phyloP scores from a whole-genome alignment of 2,888 invertebrate species.

The Zygogramma bicolorata region DNA sequence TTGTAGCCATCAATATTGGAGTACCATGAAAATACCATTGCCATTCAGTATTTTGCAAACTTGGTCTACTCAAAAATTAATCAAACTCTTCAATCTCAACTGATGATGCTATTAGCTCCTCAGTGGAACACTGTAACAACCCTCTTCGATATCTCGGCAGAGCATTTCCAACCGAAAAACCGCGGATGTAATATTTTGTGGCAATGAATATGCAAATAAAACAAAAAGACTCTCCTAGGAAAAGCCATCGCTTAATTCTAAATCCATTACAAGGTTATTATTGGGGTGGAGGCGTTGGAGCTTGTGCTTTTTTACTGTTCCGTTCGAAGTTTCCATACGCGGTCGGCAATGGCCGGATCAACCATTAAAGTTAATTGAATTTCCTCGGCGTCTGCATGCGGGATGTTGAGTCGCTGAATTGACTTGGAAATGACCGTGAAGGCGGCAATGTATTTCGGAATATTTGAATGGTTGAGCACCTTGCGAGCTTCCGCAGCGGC shows the following conservation, averaged over 20 bases:
- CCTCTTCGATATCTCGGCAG: neutral
- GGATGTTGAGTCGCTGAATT: conserved; percentile 67
- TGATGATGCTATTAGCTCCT: no score
- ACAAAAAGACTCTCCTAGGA: conserved; percentile 54
- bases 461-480: conserved; percentile 64
- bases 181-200: conserved; percentile 5
- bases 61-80: no score
- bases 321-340: conserved; percentile 56
- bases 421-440: conserved; percentile 67
- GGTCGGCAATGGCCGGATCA: conserved; percentile 63
- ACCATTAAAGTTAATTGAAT: conserved; percentile 72
- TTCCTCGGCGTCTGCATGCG: conserved; percentile 67
- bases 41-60: no score
- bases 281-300: conserved; percentile 51
- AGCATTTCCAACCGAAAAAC: neutral
- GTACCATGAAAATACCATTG: no score
- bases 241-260: conserved; percentile 61
- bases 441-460: conserved; percentile 64
- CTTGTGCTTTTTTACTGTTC: conserved; percentile 52
- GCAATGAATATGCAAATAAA: conserved; percentile 55
- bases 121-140: neutral
- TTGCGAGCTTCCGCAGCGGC: conserved; percentile 43
- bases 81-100: no score
- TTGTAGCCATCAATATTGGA: no score
- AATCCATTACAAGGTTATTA: conserved; percentile 64